Percentiles rank a stretch among this genome's conserved stretches.
Evolutionary conservation across 2,113 vertebrate species (phyloP).

Genomic region (western clawed frog (Xenopus tropicalis)): UCB_Xtro_10.0 CM004448.2:39393501-39394000

Average conservation of each 20-base stretch:
- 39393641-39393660: conserved; percentile 68
- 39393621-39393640: conserved; percentile 55
- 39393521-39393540: conserved; percentile 66
- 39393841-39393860: conserved; percentile 98
- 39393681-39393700: conserved; percentile 69
- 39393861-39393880: conserved; percentile 97
- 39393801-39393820: conserved; percentile 87
- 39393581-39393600: conserved; percentile 50
- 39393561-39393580: conserved; percentile 64
- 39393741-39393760: conserved; percentile 68
- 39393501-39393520: conserved; percentile 70
- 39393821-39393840: conserved; percentile 97
- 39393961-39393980: conserved; percentile 97
- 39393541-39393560: conserved; percentile 65
- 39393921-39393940: conserved; percentile 86
- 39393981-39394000: conserved; percentile 95
- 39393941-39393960: conserved; percentile 89
- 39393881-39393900: conserved; percentile 89
- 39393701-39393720: conserved; percentile 67
- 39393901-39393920: conserved; percentile 84
- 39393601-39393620: conserved; percentile 66
- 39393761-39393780: conserved; percentile 78
- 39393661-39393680: conserved; percentile 66
- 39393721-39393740: conserved; percentile 72
- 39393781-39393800: conserved; percentile 86